Evolutionary conservation across 2,113 vertebrate species (phyloP), one percentile per base, ranked within the genome.

Genomic region (Thryonomys swinderianus): DNA sequence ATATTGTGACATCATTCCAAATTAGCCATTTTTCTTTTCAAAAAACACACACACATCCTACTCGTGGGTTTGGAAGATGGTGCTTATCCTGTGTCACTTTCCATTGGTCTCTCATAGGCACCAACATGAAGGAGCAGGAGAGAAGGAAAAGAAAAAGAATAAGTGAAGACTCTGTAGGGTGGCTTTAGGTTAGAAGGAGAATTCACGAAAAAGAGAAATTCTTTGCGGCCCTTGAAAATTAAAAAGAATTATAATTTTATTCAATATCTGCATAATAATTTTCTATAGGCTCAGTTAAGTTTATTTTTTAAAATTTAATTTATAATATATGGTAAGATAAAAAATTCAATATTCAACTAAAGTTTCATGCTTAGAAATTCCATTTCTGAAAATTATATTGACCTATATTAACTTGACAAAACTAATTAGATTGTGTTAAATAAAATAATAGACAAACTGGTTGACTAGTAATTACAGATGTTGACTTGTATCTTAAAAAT

Each of bases 401-500:
- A 87, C 51, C 16, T 89, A 66, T 74, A 74, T 83, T 84, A 71
- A 92, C 67, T 86, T 88, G 64, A 87, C 17, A 48, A 25, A 67
- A 80, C 13, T 53, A 82, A 51, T 88, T 18, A 27, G 37, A 61
- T 40, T 83, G 48, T 74, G 20, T 74, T 78, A 82, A 42, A 66
- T 87, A 88, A 76, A 92, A 67, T 85, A 79, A 88, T 37, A 81
- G 42, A 21, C 67, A 88, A 87, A 95, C 42, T 51, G 2, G 14
- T 37, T 74, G 27, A 32, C 76, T 73, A 87, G 5, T 32, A 73
- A 91, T 25, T 82, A 37, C 57, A 82, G 51, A 85, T 42, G 57
- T 79, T 45, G 78, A 84, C 37, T 91, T 79, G 85, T 57, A 84
- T 86, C 51, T 90, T 91, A 57, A 53, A 69, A 76, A 42, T 84